Conservation (phyloP, 2,797 vertebrate genomes). For the Chrosomus eos region DNA sequence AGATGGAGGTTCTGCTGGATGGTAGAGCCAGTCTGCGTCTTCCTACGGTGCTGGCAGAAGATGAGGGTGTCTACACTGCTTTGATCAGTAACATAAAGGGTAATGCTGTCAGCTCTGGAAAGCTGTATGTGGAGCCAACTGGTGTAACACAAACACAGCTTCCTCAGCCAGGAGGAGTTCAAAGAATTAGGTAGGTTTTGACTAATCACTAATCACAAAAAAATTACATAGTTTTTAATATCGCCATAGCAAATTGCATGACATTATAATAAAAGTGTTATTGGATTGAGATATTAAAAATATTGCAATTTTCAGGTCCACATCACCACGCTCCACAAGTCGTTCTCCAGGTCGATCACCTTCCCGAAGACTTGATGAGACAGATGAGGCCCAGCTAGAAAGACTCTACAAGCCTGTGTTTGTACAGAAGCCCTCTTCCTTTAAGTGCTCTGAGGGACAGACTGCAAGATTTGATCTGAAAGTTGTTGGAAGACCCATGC, state of each 20-base stretch:
- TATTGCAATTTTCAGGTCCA: slow-evolving; percentile 74
- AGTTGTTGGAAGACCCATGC: slow-evolving; percentile 98
- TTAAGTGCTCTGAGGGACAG: slow-evolving; percentile 94
- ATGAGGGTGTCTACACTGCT: slow-evolving; percentile 95
- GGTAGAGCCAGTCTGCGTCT: slow-evolving; percentile 91
- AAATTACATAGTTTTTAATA: not conserved
- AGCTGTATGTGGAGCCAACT: slow-evolving; percentile 90
- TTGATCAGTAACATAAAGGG: slow-evolving; percentile 91
- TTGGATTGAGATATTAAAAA: not conserved
- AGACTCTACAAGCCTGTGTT: slow-evolving; percentile 97
- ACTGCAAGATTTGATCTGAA: slow-evolving; percentile 98
- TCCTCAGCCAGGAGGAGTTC: slow-evolving; percentile 84
- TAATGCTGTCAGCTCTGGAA: slow-evolving; percentile 94
- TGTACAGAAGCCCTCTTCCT: slow-evolving; percentile 92
- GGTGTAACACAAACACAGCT: slow-evolving; percentile 83
- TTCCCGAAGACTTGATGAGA: slow-evolving; percentile 91
- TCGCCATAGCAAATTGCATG: not conserved
- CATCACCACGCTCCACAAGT: slow-evolving; percentile 92
- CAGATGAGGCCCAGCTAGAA: slow-evolving; percentile 92
- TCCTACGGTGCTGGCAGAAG: slow-evolving; percentile 89
- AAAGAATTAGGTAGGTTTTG: slow-evolving; percentile 85
- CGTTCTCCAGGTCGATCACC: slow-evolving; percentile 91
- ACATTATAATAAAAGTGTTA: not conserved
- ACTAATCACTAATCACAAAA: not conserved
- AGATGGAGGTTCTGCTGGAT: slow-evolving; percentile 90